Evolutionary conservation across 2,888 invertebrate genomes (phyloP), one percentile per base, ranked within the genome.

Genomic region (Hololepta plana): DNA sequence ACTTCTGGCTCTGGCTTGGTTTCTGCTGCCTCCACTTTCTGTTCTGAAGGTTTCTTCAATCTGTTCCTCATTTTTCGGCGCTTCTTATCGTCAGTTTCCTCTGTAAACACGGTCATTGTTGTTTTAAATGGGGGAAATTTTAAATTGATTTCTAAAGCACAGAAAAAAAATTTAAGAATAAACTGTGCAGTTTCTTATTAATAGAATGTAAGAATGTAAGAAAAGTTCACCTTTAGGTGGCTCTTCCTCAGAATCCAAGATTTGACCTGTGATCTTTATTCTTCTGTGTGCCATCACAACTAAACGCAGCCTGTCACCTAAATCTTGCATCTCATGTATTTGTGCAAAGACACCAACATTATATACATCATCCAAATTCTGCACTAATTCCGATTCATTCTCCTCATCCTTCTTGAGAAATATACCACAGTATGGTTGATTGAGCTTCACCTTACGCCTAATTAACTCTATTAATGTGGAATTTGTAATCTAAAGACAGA

Each of bases 371-470:
- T 79, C 72, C 13, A 95, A 45, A 27, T 64, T 76, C 7, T 73
- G 63, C 1, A 96, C 81, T 10, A 90, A 62, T 47, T 95, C 95
- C 0, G 72, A 62, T 36, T 88, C 84, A 46, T 82, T 82, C 37
- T 81, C 87, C 45, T 87, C 84, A 44, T 76, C 74, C 48, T 77
- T 87, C 45, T 93, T 91, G 39, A 99, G 60, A 49, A 99, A 99
- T 25, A 98, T 79, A 3, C 96, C 98, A 24, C 91, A 79, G 46
- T 98, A 99, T 0, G 98, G 98, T 50, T 93, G 91, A 51, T 91
- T 91, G 9, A 96, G 55, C 51, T 82, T 81, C 0, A 96, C 87
- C 62, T 96, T 96, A 35, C 90, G 69, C 45, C 91, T 65, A 31
- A 98, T 69, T 23, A 98, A 50, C 47, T 88, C 82, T 46, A 91